Conservation (phyloP, 1,140 invertebrate species). For the Odontomachus brunneus region DNA sequence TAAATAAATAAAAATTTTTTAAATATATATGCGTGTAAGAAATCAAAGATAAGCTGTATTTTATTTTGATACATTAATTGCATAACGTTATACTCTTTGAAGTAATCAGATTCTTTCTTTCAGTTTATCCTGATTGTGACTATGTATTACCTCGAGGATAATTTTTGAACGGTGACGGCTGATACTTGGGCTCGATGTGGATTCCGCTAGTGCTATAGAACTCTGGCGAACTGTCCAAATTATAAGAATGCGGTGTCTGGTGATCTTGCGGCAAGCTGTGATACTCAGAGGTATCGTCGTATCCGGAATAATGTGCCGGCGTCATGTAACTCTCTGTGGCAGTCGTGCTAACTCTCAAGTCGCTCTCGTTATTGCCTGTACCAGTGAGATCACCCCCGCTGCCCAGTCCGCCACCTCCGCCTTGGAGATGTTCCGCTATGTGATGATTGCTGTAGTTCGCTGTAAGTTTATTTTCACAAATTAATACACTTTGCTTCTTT, state of each 20-base stretch:
- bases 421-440: slow-evolving; percentile 82
- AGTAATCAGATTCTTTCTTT: neutral
- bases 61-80: neutral
- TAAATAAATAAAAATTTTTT: too few relatives aligned
- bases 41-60: too few relatives aligned
- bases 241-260: slow-evolving; percentile 86
- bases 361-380: slow-evolving; percentile 78
- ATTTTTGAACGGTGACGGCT: slow-evolving; percentile 88
- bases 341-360: slow-evolving; percentile 78
- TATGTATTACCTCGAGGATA: slow-evolving; percentile 88
- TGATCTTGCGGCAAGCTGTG: slow-evolving; percentile 88
- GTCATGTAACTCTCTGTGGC: slow-evolving; percentile 83
- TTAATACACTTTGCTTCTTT: neutral
- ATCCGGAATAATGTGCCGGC: slow-evolving; percentile 85
- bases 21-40: too few relatives aligned
- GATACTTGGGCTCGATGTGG: slow-evolving; percentile 89
- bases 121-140: neutral
- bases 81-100: neutral
- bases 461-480: slow-evolving; percentile 67
- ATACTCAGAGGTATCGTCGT: slow-evolving; percentile 90
- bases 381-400: slow-evolving; percentile 74
- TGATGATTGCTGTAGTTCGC: slow-evolving; percentile 86
- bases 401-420: slow-evolving; percentile 77
- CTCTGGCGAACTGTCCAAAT: slow-evolving; percentile 90
- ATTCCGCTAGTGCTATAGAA: slow-evolving; percentile 89